These are phyloP conservation scores for Tachysurus vachellii DNA, from an alignment of 2,113 vertebrate genomes.

Conservation along the genomic window DNA sequence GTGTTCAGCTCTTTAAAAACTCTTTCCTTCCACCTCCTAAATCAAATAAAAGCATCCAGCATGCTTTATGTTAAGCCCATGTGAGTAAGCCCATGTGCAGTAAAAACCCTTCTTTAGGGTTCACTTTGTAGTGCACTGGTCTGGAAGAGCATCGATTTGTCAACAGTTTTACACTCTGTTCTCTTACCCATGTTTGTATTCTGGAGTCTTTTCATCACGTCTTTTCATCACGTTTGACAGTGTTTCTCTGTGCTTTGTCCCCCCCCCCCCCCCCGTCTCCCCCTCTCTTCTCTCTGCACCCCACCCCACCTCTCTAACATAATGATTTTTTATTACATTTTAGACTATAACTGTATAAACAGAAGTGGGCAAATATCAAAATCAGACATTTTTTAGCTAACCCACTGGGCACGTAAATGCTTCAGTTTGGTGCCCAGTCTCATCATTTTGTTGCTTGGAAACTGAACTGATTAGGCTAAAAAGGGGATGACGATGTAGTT, in stretches of 20 bases:
- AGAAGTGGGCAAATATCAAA: not conserved
- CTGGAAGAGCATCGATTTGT: conserved; percentile 42
- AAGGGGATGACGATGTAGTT: not conserved
- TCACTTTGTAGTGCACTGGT: conserved; percentile 37
- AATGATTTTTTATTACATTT: not conserved
- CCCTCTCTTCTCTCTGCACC: not conserved
- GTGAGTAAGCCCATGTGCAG: not conserved
- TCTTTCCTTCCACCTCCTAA: not conserved
- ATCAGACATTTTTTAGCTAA: not conserved
- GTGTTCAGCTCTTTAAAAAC: not conserved
- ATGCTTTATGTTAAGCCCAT: conserved; percentile 29
- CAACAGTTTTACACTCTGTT: conserved; percentile 32
- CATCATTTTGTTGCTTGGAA: not conserved
- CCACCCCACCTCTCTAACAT: not conserved
- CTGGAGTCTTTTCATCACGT: conserved; percentile 15
- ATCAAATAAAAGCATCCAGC: conserved; percentile 19
- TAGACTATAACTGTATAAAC: not conserved
- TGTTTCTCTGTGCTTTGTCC: not conserved
- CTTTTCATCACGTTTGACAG: not conserved
- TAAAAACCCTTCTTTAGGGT: conserved; percentile 24
- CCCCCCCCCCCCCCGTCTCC: not conserved
- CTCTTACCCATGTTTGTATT: conserved; percentile 37
- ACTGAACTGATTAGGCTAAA: not conserved
- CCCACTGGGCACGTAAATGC: not conserved
- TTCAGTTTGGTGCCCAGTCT: not conserved